Evolutionary conservation across 1,140 invertebrate species (phyloP).

Genomic region (Mamestra configurata): DNA sequence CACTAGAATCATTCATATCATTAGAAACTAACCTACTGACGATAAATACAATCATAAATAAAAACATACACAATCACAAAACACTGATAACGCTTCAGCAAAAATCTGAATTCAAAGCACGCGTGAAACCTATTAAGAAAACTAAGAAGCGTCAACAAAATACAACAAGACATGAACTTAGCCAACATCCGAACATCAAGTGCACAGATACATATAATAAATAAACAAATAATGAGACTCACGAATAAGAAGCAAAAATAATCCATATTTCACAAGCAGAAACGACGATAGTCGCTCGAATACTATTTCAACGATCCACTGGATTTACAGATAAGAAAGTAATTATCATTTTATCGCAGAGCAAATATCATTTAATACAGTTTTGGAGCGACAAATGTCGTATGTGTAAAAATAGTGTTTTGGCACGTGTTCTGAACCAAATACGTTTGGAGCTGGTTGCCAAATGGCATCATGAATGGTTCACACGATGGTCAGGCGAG

Average conservation of each 20-base stretch:
- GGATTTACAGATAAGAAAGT: conserved; percentile 43
- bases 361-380: conserved; percentile 32
- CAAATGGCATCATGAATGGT: conserved; percentile 45
- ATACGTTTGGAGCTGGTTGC: conserved; percentile 29
- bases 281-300: conserved; percentile 43
- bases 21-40: not conserved
- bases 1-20: not conserved
- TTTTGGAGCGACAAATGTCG: conserved; percentile 33
- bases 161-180: conserved; percentile 31
- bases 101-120: conserved; percentile 18
- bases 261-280: conserved; percentile 54
- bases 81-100: conserved; percentile 3
- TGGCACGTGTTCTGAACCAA: conserved; percentile 39
- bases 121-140: conserved; percentile 17
- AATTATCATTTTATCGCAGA: conserved; percentile 46
- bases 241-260: conserved; percentile 56
- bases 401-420: conserved; percentile 41
- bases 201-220: conserved; percentile 7
- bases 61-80: conserved; percentile 24
- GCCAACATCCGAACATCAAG: conserved; percentile 10
- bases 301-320: conserved; percentile 36
- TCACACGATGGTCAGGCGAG: not conserved
- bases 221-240: conserved; percentile 41
- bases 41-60: not conserved
- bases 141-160: conserved; percentile 16